These are phyloP conservation scores for Gastracanthus pulcherrimus DNA, from an alignment of 2,888 invertebrate genomes.

Conservation along the genomic window DNA sequence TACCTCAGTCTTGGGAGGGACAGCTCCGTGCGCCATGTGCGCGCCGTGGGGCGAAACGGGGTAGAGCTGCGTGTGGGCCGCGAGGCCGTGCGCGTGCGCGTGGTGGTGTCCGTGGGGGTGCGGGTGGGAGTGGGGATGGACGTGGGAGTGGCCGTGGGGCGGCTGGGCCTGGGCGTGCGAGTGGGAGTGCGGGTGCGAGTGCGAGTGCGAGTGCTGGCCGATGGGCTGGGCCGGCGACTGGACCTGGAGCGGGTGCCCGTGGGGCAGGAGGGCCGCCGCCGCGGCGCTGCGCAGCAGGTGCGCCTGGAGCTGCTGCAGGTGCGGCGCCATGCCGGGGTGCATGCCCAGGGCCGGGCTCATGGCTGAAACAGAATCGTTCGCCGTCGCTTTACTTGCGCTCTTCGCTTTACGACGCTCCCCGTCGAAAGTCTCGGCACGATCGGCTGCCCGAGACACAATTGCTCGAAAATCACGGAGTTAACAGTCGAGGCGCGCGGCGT, in stretches of 20 bases:
- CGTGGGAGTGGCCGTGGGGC: constrained; percentile 20
- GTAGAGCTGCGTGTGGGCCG: constrained; percentile 73
- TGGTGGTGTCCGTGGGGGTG: constrained; percentile 62
- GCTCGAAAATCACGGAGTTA: background rate
- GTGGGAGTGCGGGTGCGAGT: constrained; percentile 37
- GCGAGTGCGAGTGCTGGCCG: constrained; percentile 58
- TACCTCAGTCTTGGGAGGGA: constrained; percentile 74
- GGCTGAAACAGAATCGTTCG: constrained; percentile 80
- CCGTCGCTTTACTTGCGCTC: too few species aligned
- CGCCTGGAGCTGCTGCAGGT: constrained; percentile 87
- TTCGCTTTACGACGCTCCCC: too few species aligned
- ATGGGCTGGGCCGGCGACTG: constrained; percentile 26
- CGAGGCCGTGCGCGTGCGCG: constrained; percentile 70
- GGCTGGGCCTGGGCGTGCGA: constrained; percentile 65
- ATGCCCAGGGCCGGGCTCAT: constrained; percentile 90
- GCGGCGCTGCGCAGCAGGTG: constrained; percentile 87
- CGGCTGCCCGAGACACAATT: too few species aligned
- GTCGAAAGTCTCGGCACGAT: too few species aligned
- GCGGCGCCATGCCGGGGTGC: constrained; percentile 82
- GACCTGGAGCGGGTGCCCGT: constrained; percentile 68
- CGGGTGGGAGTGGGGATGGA: constrained; percentile 59
- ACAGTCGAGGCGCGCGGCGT: constrained; percentile 37
- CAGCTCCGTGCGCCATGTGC: constrained; percentile 28
- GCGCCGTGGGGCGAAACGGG: constrained; percentile 72
- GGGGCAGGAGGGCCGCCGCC: constrained; percentile 76